Conservation (phyloP, 2,888 invertebrate species). For the Antitype chi region DNA sequence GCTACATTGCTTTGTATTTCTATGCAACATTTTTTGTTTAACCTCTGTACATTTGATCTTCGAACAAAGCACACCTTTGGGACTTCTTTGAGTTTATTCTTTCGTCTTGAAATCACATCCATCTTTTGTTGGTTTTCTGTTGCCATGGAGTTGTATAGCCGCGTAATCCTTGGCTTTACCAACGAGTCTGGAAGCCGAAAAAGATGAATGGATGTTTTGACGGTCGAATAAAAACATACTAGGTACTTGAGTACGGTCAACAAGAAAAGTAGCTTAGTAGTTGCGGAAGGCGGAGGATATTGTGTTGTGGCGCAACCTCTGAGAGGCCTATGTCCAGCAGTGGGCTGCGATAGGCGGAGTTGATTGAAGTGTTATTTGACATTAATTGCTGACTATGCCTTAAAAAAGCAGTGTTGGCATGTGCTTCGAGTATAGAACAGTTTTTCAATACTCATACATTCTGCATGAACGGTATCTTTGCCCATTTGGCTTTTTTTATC, state of each 20-base stretch:
- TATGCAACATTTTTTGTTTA: background rate
- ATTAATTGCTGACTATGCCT: too few relatives aligned
- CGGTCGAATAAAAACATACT: background rate
- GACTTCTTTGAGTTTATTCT: background rate
- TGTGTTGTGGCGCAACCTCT: too few relatives aligned
- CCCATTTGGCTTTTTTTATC: too few relatives aligned
- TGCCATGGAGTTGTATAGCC: background rate
- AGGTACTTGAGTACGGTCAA: background rate
- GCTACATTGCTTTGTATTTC: conserved; percentile 25
- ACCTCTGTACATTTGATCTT: conserved; percentile 26
- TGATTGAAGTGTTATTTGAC: too few relatives aligned
- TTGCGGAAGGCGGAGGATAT: too few relatives aligned
- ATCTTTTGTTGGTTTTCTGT: conserved; percentile 9
- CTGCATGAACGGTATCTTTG: too few relatives aligned
- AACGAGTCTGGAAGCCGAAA: conserved; percentile 6
- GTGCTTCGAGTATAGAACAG: too few relatives aligned
- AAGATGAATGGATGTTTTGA: conserved; percentile 4
- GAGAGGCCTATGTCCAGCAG: too few relatives aligned
- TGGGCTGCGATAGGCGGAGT: too few relatives aligned
- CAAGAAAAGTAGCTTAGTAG: background rate
- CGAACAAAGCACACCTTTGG: conserved; percentile 11
- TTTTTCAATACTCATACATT: too few relatives aligned
- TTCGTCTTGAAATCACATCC: conserved; percentile 14
- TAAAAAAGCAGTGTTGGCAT: too few relatives aligned
- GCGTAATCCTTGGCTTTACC: background rate